Conservation (phyloP, 1,140 invertebrate genomes). For the Drusus annulatus region DNA sequence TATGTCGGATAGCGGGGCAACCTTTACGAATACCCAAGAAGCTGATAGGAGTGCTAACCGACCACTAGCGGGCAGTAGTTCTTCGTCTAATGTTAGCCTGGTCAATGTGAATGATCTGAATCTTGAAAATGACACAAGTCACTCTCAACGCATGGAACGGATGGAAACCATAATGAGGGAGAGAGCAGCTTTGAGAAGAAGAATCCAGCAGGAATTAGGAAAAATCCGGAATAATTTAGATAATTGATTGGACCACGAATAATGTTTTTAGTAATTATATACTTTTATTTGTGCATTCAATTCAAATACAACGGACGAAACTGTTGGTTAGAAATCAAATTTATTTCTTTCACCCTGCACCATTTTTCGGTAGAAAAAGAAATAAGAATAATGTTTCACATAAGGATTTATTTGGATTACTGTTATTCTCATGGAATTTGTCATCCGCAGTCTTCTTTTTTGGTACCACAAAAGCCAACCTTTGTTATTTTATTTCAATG, state of each 20-base stretch:
- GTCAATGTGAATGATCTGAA: not conserved
- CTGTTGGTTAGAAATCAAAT: no score
- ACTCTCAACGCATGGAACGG: slow-evolving; percentile 1
- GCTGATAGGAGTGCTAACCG: not conserved
- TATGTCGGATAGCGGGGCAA: not conserved
- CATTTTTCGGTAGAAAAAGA: no score
- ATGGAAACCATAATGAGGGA: slow-evolving; percentile 33
- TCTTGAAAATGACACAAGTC: not conserved
- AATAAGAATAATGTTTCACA: no score
- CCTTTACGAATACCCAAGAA: slow-evolving; percentile 3
- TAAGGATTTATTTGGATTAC: no score
- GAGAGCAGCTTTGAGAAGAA: slow-evolving; percentile 21
- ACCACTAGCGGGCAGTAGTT: not conserved
- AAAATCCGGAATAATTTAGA: slow-evolving; percentile 27
- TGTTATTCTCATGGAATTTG: no score
- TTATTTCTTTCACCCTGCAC: no score
- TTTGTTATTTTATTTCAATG: no score
- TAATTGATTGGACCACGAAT: not conserved
- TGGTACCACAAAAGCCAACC: no score
- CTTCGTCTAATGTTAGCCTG: slow-evolving; percentile 9
- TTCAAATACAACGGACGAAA: no score
- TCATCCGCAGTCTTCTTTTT: no score
- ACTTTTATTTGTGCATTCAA: not conserved
- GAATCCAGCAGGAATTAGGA: slow-evolving; percentile 18
- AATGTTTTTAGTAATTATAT: not conserved